These are phyloP conservation scores for Dioctria linearis DNA, from an alignment of 2,888 invertebrate species.

Conservation along the genomic window DNA sequence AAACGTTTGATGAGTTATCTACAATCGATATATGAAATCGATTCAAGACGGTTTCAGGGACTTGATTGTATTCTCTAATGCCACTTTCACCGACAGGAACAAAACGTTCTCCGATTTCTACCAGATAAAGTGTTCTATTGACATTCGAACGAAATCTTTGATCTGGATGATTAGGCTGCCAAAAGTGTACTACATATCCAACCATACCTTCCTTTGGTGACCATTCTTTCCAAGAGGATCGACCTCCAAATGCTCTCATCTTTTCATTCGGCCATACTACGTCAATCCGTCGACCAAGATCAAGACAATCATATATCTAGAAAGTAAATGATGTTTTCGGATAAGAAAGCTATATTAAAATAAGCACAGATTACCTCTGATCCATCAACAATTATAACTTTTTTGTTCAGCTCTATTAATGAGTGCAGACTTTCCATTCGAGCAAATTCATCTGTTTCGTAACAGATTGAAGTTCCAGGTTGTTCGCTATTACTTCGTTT, in stretches of 20 bases:
- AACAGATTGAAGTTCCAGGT: slow-evolving; percentile 1
- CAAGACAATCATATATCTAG: slow-evolving; percentile 91
- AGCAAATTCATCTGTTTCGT: slow-evolving; percentile 17
- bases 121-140: slow-evolving; percentile 90
- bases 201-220: slow-evolving; percentile 93
- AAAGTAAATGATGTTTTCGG: slow-evolving; percentile 34
- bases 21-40: not conserved
- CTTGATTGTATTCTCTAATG: slow-evolving; percentile 75
- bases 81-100: slow-evolving; percentile 95
- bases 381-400: slow-evolving; percentile 70
- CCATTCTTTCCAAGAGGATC: slow-evolving; percentile 93
- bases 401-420: slow-evolving; percentile 67
- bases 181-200: slow-evolving; percentile 93
- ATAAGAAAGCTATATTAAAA: not conserved
- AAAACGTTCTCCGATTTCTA: slow-evolving; percentile 94
- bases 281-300: slow-evolving; percentile 90
- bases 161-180: slow-evolving; percentile 94
- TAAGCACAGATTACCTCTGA: slow-evolving; percentile 65
- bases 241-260: slow-evolving; percentile 89
- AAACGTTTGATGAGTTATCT: not conserved
- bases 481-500: slow-evolving; percentile 18
- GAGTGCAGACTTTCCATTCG: slow-evolving; percentile 60
- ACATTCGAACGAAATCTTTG: slow-evolving; percentile 90
- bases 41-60: slow-evolving; percentile 62
- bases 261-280: slow-evolving; percentile 96